These are phyloP conservation scores for Xenopus petersii DNA, from an alignment of 2,797 vertebrate genomes.

Conservation along the genomic window DNA sequence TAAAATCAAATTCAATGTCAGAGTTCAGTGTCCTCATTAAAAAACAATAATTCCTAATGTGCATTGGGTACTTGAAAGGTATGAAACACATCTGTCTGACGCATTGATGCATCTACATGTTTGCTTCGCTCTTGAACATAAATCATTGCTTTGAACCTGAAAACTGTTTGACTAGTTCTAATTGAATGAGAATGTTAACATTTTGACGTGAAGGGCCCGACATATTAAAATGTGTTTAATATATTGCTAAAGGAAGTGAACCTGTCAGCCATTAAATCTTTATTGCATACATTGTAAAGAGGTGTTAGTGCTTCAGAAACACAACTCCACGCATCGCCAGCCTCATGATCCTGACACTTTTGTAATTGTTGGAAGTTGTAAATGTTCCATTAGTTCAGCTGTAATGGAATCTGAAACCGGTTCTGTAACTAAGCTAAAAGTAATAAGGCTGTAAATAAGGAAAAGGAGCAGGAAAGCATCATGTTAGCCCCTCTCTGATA, in stretches of 20 bases:
- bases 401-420: conserved; percentile 45
- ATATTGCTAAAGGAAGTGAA: conserved; percentile 41
- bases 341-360: conserved; percentile 44
- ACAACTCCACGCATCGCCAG: conserved; percentile 38
- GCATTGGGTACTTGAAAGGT: too few relatives aligned
- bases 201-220: conserved; percentile 23
- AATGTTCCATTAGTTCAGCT: conserved; percentile 44
- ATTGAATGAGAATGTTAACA: conserved; percentile 44
- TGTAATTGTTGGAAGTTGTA: conserved; percentile 45
- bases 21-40: too few relatives aligned
- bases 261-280: conserved; percentile 48
- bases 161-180: conserved; percentile 32
- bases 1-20: too few relatives aligned
- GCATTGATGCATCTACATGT: not conserved
- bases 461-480: conserved; percentile 9
- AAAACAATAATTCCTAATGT: too few relatives aligned
- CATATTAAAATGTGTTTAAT: conserved; percentile 49
- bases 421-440: conserved; percentile 42
- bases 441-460: conserved; percentile 40
- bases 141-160: conserved; percentile 24
- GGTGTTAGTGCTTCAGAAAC: conserved; percentile 39
- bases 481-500: not conserved
- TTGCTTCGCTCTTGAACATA: not conserved
- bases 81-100: not conserved
- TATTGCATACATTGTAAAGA: conserved; percentile 47